A percentile compares a stretch with the other conserved stretches of the same genome.
Conservation (phyloP, 2,113 vertebrate species). For the Bufo bufo region DNA sequence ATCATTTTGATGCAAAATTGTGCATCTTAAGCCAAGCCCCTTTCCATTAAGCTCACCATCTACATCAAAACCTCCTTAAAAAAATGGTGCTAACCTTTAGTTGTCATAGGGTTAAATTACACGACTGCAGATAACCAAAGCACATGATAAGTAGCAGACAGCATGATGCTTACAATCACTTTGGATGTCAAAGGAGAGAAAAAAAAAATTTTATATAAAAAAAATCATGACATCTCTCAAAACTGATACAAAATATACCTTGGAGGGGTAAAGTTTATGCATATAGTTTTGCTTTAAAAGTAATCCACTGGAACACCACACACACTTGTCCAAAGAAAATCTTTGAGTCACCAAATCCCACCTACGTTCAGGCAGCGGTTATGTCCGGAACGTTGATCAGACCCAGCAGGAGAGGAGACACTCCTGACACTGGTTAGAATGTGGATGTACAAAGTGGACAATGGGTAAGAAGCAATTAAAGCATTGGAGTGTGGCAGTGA, state of each 20-base stretch:
- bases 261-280: not conserved
- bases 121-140: too few species aligned
- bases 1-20: too few species aligned
- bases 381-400: not conserved
- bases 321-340: not conserved
- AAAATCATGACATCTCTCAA: not conserved
- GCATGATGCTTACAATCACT: not conserved
- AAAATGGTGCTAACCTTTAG: too few species aligned
- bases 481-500: not conserved
- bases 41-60: too few species aligned
- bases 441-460: constrained; percentile 12
- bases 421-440: not conserved
- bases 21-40: too few species aligned
- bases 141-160: too few species aligned
- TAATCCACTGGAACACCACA: not conserved
- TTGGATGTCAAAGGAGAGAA: too few species aligned
- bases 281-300: not conserved
- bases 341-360: not conserved
- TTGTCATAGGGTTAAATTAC: too few species aligned
- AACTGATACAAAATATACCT: not conserved
- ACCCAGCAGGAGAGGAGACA: not conserved
- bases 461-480: constrained; percentile 22
- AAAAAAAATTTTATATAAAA: not conserved
- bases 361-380: not conserved
- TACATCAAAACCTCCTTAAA: too few species aligned